Conservation (phyloP, 2,888 invertebrate species). For the Zhengitettix transpicula region DNA sequence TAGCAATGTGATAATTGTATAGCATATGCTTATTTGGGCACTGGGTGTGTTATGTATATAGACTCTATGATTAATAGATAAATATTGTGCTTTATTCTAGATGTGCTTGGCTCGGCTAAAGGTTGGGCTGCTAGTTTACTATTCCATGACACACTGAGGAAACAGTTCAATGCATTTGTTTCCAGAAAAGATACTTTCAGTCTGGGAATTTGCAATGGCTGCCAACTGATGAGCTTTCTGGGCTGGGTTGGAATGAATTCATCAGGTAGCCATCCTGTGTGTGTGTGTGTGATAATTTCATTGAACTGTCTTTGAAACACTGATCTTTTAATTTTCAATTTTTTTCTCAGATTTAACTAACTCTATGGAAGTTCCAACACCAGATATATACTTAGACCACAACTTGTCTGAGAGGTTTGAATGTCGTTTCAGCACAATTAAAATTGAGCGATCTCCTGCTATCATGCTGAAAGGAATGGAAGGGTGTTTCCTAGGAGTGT, state of each 20-base stretch:
- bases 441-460: slow-evolving; percentile 48
- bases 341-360: neutral
- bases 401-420: slow-evolving; percentile 83
- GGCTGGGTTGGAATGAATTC: slow-evolving; percentile 62
- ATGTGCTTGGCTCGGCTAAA: slow-evolving; percentile 91
- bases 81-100: slow-evolving; percentile 27
- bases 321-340: neutral
- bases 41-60: neutral
- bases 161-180: slow-evolving; percentile 64
- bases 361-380: slow-evolving; percentile 18
- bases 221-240: slow-evolving; percentile 85
- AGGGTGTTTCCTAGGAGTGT: slow-evolving; percentile 77
- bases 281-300: neutral
- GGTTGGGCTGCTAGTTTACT: slow-evolving; percentile 92
- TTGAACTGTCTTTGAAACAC: too few relatives aligned
- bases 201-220: slow-evolving; percentile 96
- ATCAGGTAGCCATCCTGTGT: slow-evolving; percentile 14
- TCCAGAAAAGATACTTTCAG: slow-evolving; percentile 73
- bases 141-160: slow-evolving; percentile 56
- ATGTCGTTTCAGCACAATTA: slow-evolving; percentile 63
- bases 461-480: slow-evolving; percentile 87
- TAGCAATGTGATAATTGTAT: neutral
- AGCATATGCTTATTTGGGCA: neutral
- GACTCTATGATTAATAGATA: neutral
- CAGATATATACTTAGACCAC: slow-evolving; percentile 57